These are phyloP conservation scores for Tadarida brasiliensis DNA, from an alignment of 2,797 vertebrate genomes.

Conservation along the genomic window DNA sequence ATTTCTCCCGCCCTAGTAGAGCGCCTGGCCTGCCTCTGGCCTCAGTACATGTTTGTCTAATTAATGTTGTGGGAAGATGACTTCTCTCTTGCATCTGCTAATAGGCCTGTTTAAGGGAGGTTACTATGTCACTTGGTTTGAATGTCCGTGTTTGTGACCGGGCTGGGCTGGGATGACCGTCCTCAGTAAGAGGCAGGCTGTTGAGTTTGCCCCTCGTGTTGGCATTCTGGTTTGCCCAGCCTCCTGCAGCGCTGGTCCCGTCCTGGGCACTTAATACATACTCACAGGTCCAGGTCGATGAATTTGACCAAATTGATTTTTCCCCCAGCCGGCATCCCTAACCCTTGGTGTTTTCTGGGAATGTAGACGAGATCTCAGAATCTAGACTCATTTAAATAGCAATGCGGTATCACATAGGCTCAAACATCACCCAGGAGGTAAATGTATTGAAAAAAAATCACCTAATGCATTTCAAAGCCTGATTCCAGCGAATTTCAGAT, in stretches of 20 bases:
- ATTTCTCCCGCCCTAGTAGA: constrained; percentile 11
- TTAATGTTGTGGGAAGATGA: constrained; percentile 14
- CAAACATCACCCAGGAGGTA: constrained; percentile 1
- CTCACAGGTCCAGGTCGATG: background rate
- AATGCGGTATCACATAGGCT: background rate
- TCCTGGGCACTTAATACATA: constrained; percentile 17
- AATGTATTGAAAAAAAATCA: constrained; percentile 5
- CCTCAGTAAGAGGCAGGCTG: background rate
- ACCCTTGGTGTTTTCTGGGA: background rate
- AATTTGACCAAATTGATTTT: background rate
- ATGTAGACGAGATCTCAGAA: background rate
- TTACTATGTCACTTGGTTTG: constrained; percentile 52
- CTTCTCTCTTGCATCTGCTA: constrained; percentile 47
- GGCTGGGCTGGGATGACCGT: background rate
- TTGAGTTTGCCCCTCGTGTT: background rate
- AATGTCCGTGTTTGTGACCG: background rate
- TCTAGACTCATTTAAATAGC: constrained; percentile 60
- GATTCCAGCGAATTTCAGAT: background rate
- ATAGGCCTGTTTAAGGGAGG: constrained; percentile 21
- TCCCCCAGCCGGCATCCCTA: background rate
- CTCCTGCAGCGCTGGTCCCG: background rate
- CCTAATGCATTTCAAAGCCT: background rate
- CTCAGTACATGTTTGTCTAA: constrained; percentile 13
- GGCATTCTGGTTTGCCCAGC: background rate
- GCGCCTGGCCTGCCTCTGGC: background rate